A percentile compares a stretch with the other conserved stretches of the same genome.
Evolutionary conservation across 2,888 invertebrate species (phyloP).

Genomic region (Baronia brevicornis): DNA sequence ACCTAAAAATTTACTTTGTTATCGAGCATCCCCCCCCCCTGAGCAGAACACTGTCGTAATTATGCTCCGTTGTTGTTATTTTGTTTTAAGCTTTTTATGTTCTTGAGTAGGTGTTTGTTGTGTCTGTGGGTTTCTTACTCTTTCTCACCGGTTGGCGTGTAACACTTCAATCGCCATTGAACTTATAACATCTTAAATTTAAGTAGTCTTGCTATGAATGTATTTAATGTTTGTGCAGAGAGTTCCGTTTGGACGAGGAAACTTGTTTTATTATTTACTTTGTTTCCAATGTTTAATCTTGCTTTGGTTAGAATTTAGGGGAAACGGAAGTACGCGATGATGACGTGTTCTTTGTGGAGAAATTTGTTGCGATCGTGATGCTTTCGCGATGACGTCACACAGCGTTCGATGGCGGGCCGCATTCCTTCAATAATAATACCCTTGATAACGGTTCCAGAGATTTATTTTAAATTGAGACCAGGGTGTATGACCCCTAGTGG

Average conservation of each 20-base stretch:
- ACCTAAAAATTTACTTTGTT: constrained; percentile 41
- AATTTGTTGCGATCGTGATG: too few species aligned
- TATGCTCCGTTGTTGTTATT: constrained; percentile 48
- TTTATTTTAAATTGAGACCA: constrained; percentile 44
- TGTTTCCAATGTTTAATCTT: constrained; percentile 18
- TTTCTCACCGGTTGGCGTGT: constrained; percentile 36
- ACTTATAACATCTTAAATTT: constrained; percentile 34
- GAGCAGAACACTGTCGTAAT: constrained; percentile 43
- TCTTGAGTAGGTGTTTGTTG: constrained; percentile 53
- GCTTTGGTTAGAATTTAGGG: constrained; percentile 14
- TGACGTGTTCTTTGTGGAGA: too few species aligned
- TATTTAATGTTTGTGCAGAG: constrained; percentile 43
- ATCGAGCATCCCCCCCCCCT: constrained; percentile 44
- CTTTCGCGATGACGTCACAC: too few species aligned
- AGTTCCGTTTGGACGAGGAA: constrained; percentile 42
- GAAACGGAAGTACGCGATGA: too few species aligned
- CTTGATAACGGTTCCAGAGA: constrained; percentile 51
- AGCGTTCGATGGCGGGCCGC: too few species aligned
- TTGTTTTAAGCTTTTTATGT: constrained; percentile 55
- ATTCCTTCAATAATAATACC: too few species aligned
- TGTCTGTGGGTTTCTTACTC: constrained; percentile 49
- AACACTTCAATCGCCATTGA: constrained; percentile 33
- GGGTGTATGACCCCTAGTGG: constrained; percentile 82
- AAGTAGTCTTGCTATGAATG: constrained; percentile 48
- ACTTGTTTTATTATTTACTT: constrained; percentile 25